phyloP scores from a whole-genome alignment of 2,888 invertebrate species.

The Myopa tessellatipennis region DNA sequence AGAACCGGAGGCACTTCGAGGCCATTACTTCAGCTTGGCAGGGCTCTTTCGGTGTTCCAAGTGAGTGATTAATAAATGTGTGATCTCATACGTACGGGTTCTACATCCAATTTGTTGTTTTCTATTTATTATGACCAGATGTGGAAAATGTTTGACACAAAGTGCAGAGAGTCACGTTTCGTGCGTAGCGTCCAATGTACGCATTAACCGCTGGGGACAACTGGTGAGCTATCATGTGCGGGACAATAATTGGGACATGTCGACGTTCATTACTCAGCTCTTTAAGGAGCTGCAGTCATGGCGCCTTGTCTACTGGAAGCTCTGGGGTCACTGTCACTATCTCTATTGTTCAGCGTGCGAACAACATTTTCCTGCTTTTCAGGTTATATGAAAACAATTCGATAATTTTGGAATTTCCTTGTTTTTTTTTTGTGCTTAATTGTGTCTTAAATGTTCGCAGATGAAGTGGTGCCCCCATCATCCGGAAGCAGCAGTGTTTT shows the following conservation, averaged over 20 bases:
- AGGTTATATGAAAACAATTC: constrained; percentile 63
- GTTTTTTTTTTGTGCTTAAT: neutral
- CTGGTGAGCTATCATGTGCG: constrained; percentile 78
- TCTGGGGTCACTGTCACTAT: constrained; percentile 93
- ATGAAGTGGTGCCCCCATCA: constrained; percentile 87
- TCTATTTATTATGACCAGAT: constrained; percentile 63
- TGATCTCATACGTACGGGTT: neutral
- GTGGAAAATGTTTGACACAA: constrained; percentile 79
- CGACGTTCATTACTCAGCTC: constrained; percentile 81
- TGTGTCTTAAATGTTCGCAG: constrained; percentile 46
- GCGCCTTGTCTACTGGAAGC: constrained; percentile 92
- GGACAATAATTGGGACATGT: constrained; percentile 84
- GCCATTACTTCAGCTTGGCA: constrained; percentile 84
- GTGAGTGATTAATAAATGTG: constrained; percentile 61
- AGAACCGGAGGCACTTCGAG: constrained; percentile 79
- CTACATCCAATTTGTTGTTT: no score
- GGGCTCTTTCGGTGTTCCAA: constrained; percentile 78
- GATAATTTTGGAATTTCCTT: neutral
- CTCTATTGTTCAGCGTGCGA: constrained; percentile 84
- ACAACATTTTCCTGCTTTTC: constrained; percentile 79
- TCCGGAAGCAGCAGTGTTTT: constrained; percentile 80
- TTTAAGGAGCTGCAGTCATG: constrained; percentile 85
- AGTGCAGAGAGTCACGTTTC: constrained; percentile 78
- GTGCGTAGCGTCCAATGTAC: constrained; percentile 79
- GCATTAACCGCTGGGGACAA: constrained; percentile 79